Evolutionary conservation across 2,113 vertebrate genomes (phyloP), one percentile per base, ranked within the genome.

Genomic region (Uropsilus gracilis): DNA sequence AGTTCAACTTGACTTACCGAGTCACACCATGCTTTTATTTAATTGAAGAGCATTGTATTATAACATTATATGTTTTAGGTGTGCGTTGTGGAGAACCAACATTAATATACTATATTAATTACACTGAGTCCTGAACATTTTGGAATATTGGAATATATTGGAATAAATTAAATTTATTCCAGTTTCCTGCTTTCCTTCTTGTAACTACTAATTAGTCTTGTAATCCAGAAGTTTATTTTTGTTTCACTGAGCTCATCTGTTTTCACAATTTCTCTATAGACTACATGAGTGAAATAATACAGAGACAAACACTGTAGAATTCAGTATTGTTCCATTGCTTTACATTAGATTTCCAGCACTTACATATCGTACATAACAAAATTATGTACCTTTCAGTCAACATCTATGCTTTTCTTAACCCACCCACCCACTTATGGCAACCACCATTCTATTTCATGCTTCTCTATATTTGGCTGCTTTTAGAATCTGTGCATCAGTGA

Each of bases 1-100:
- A 46, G 93, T 87, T 82, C 61, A 76, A 50, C 39, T 75, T 46
- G 30, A 86, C 57, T 96, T 91, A 26, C 76, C 66, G 71, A 85
- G 50, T 80, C 37, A 26, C 66, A 61, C 2, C 72, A 22, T 3
- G 2, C 37, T 93, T 95, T 3, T 55, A 7, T 55, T 55, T 22
- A 55, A 55, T 55, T 55, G 53, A 22, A 55, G 53, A 61, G 30
- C 28, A 61, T 30, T 55, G 53, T 20, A 55, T 55, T 22, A 55
- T 55, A 53, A 53, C 16, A 17, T 53, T 53, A 22, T 55, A 55
- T 55, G 20, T 55, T 55, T 55, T 7, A 22, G 53, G 53, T 55
- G 53, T 55, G 18, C 20, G 22, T 55, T 17, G 50, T 53, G 20
- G 8, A 55, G 53, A 55, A 55, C 22, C 22, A 55, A 22, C 53